Evolutionary conservation across 1,140 invertebrate species (phyloP).

Genomic region (Thereuonema tuberculata): DNA sequence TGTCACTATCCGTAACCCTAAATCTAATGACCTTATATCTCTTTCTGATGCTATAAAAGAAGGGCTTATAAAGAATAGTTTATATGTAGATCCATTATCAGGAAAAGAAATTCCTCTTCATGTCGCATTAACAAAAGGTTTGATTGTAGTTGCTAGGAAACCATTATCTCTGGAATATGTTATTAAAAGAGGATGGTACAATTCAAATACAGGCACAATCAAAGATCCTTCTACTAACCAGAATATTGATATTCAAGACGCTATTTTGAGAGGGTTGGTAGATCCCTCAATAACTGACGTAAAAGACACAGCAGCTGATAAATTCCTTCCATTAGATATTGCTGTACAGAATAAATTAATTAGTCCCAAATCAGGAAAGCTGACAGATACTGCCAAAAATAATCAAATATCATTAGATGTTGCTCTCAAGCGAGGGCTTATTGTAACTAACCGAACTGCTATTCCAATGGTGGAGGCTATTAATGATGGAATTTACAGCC

Average conservation of each 20-base stretch:
- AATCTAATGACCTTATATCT: slow-evolving; percentile 51
- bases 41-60: slow-evolving; percentile 38
- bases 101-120: slow-evolving; percentile 49
- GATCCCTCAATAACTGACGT: slow-evolving; percentile 69
- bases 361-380: slow-evolving; percentile 28
- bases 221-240: slow-evolving; percentile 53
- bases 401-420: slow-evolving; percentile 49
- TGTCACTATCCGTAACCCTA: slow-evolving; percentile 32
- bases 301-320: slow-evolving; percentile 53
- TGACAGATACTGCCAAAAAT: slow-evolving; percentile 34
- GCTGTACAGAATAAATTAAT: slow-evolving; percentile 31
- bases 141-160: slow-evolving; percentile 44
- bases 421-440: slow-evolving; percentile 49
- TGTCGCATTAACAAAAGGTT: slow-evolving; percentile 51
- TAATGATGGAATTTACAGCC: slow-evolving; percentile 59
- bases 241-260: slow-evolving; percentile 52
- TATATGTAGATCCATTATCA: slow-evolving; percentile 42
- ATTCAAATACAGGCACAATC: slow-evolving; percentile 51
- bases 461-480: slow-evolving; percentile 59
- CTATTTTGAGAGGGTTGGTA: slow-evolving; percentile 59
- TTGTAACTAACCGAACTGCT: slow-evolving; percentile 51
- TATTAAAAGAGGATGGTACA: slow-evolving; percentile 53
- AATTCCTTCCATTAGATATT: slow-evolving; percentile 37
- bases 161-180: slow-evolving; percentile 61
- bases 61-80: background rate